Evolutionary conservation across 35 echinoderm and acorn worm species (phyloP), one percentile per base, ranked within the genome.

Genomic region (Lytechinus variegatus): DNA sequence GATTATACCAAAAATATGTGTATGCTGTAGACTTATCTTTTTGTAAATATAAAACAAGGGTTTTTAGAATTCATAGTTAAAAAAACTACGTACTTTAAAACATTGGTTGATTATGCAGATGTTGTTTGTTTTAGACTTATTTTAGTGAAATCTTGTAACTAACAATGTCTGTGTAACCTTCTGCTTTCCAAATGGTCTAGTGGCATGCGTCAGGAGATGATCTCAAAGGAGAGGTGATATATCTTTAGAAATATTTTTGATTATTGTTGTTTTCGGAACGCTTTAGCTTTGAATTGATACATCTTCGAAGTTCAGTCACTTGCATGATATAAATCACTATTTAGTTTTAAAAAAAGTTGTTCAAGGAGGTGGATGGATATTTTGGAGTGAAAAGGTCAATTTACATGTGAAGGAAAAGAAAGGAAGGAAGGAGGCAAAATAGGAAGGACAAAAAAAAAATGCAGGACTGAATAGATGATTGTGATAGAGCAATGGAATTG

Each of bases 221-320:
- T 8, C 87, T 89, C 28, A 89, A 53, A 89, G 87, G 87, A 89
- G 4, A 89, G 87, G 87, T 89, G 87, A 89, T 89, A 89, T 89
- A 52, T 53, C 52, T 44, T 44, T 44, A 44, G 33, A 12, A 53
- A 89, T 53, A 27, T 33, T 53, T 89, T 89, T 4, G 51, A 89
- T 44, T 14, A 52, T 33, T 89, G 12, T 19, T 89, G 3, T 33
- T 89, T 10, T 53, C 51, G 87, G 1, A 2, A 44, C 33, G 33
- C 33, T 44, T 44, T 89, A 52, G n/a, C 87, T 29, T 16, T 53
- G 9, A 12, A 53, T 44, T 89, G 28, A 29, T 16, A 27, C 27
- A 13, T 53, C 9, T 89, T 53, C 87, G 51, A 24, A 89, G 9
- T 33, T 12, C 12, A 52, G 87, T 19, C 12, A 56, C 6, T 6